Conservation (phyloP, 2,888 invertebrate species). For the Brenthis ino region DNA sequence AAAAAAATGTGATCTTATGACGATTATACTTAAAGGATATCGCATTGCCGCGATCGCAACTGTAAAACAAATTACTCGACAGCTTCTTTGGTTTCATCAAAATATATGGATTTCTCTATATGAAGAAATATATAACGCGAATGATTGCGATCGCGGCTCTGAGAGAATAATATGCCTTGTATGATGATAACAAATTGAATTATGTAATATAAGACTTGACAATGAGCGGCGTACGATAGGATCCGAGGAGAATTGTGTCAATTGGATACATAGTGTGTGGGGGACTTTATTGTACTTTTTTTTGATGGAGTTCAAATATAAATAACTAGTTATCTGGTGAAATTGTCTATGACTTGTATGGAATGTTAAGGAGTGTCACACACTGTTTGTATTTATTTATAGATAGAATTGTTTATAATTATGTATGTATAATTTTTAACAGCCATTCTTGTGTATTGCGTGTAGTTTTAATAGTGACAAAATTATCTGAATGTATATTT, state of each 20-base stretch:
- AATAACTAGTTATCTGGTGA: neutral
- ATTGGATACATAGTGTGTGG: conserved; percentile 60
- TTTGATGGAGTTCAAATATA: conserved; percentile 1
- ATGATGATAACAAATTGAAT: conserved; percentile 78
- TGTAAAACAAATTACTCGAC: conserved; percentile 11
- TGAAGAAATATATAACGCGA: neutral
- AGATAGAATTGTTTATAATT: neutral
- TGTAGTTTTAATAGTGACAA: neutral
- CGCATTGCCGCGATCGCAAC: conserved; percentile 57
- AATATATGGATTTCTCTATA: neutral
- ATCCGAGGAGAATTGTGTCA: conserved; percentile 64
- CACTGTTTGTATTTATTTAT: no score
- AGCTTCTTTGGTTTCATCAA: no score
- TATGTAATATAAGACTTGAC: conserved; percentile 78
- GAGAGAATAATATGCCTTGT: conserved; percentile 75
- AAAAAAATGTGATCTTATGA: conserved; percentile 82
- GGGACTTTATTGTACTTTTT: conserved; percentile 57
- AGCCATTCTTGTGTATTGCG: neutral
- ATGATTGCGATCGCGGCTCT: conserved; percentile 54
- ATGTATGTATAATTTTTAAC: neutral
- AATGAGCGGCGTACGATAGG: conserved; percentile 63
- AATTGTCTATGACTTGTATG: conserved; percentile 3
- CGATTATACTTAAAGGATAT: conserved; percentile 76
- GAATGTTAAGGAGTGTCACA: no score
- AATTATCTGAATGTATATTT: conserved; percentile 1